Percentiles rank a stretch among this genome's conserved stretches.
phyloP scores from a whole-genome alignment of 2,113 vertebrate species.

The Cyphomyrus plagiostoma region DNA sequence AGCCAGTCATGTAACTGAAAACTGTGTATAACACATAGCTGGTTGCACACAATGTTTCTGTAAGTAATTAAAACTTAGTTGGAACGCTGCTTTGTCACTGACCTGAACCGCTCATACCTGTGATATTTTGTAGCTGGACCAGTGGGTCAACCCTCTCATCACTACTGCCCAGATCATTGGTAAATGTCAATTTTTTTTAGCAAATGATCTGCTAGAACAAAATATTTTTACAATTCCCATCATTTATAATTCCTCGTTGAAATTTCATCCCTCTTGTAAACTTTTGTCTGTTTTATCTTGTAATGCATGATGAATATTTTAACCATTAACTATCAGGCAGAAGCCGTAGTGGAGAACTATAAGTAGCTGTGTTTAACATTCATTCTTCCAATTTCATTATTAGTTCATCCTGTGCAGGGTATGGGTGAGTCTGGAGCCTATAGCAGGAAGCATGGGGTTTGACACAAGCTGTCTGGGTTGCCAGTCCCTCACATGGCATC shows the following conservation, averaged over 20 bases:
- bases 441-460: neutral
- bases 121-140: neutral
- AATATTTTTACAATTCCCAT: neutral
- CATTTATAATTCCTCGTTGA: neutral
- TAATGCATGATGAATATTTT: neutral
- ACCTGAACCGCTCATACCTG: neutral
- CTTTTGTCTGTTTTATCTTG: neutral
- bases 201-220: neutral
- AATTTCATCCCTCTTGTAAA: neutral
- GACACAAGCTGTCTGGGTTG: neutral
- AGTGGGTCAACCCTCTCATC: neutral
- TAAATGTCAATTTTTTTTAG: neutral
- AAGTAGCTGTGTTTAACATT: neutral
- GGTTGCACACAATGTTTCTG: neutral
- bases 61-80: neutral
- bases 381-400: neutral
- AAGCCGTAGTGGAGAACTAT: neutral
- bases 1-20: neutral
- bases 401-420: neutral
- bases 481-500: neutral
- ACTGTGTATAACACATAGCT: neutral
- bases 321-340: neutral
- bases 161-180: neutral
- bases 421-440: neutral
- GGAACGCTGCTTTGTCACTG: neutral